Evolutionary conservation across 2,797 vertebrate species (phyloP), one percentile per base, ranked within the genome.

Genomic region (Phataginus tetradactyla): DNA sequence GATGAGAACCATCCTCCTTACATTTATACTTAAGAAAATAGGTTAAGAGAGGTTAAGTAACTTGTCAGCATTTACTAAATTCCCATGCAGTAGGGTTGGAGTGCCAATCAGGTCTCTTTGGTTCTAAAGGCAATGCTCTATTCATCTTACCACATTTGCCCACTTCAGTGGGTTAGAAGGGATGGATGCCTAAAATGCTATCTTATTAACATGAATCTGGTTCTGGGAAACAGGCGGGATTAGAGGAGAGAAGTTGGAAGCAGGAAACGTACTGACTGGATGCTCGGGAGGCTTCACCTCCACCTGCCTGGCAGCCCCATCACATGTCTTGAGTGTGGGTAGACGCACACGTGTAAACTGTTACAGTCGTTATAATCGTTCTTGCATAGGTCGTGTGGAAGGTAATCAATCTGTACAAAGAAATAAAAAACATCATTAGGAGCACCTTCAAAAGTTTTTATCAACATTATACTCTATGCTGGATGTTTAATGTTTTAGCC

Each of bases 101-200:
- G 37, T 86, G 45, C 37, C 12, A 57, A 57, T 7, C 15, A 13
- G 20, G 21, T 74, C 37, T n/a, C 0, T 72, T 34, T 42, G 57
- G 12, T 66, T 79, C 49, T 49, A 37, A 78, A 87, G 29, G 23
- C 61, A 51, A 17, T 10, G 29, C 1, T 27, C 14, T 6, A 5
- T 9, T 21, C 17, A 37, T 66, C 29, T 57, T 12, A 15, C 37
- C 7, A 20, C 27, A 6, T 6, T 45, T 11, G 27, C 10, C 4
- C 34, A 4, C 25, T 0, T 21, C 0, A 1, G 11, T 7, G 10
- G 64, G 2, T 29, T 69, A 1, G 1, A 7, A 27, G 51, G 55
- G 21, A 14, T 3, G 15, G 42, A 45, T 6, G 17, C 81, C 27
- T 14, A 25, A 49, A 12, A 57, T 34, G 4, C 27, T 42, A 4